A percentile compares a stretch with the other conserved stretches of the same genome.
Conservation (phyloP, 2,113 vertebrate species). For the Gasterosteus nipponicus region DNA sequence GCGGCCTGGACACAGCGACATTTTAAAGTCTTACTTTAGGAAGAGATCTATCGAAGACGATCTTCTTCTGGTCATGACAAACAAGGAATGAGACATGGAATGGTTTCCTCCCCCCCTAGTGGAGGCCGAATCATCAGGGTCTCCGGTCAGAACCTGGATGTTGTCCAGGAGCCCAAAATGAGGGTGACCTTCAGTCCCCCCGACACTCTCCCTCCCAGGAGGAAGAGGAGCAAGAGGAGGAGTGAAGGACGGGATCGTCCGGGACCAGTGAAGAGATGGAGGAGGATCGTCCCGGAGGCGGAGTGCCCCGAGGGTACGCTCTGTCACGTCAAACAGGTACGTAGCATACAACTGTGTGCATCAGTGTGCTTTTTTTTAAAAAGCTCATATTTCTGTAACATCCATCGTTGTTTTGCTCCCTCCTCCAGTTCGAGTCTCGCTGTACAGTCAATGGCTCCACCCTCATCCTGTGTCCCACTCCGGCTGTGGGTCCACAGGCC, state of each 20-base stretch:
- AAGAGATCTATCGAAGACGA: background rate
- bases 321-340: constrained; percentile 83
- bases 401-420: background rate
- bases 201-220: constrained; percentile 68
- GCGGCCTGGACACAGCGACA: background rate
- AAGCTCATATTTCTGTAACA: background rate
- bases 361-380: background rate
- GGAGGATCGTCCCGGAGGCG: constrained; percentile 84
- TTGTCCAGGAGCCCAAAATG: constrained; percentile 91
- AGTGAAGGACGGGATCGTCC: constrained; percentile 20
- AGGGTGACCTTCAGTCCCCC: constrained; percentile 85
- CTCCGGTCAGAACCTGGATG: constrained; percentile 91
- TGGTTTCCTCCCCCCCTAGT: constrained; percentile 65
- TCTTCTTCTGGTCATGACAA: background rate
- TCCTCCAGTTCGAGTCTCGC: constrained; percentile 84
- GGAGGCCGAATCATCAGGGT: constrained; percentile 90
- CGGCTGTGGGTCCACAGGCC: constrained; percentile 84
- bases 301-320: constrained; percentile 80
- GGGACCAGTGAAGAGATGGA: constrained; percentile 73
- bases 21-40: background rate
- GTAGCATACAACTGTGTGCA: background rate
- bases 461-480: constrained; percentile 89
- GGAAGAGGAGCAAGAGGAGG: constrained; percentile 51
- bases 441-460: constrained; percentile 88
- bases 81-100: background rate